Base-by-base conservation (phyloP, 1,140 invertebrate species). In the Anastrepha ludens region DNA sequence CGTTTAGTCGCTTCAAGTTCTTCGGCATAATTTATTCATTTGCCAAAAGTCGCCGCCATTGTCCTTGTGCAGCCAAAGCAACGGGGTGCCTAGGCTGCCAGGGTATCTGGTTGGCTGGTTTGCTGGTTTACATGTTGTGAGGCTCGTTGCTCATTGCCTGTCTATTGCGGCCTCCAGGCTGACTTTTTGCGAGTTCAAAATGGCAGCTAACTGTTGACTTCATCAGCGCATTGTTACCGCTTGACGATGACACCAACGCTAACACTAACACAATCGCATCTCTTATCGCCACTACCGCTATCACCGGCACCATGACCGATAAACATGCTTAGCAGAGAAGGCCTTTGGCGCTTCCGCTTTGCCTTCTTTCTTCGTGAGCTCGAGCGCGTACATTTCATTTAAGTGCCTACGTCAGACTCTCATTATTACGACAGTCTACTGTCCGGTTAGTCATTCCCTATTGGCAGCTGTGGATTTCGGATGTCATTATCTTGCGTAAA, bases 401-500 rank as follows among this genome's bases (percentile, higher is more conserved):
- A 11, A 29, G 65, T 41, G 13, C 44, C 41, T 74, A 13, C 17
- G 60, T 65, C 41, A 39, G 29, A 29, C 39, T 11, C 11, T 8
- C 11, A 11, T 44, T 41, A 20, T 47, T 17, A 47, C 29, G 39
- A 41, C 44, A 41, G 44, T 47, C 13, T n/a, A 74, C 70, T 29
- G 44, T 13, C 39, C 15, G 17, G 65, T 17, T 74, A 29, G 65
- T 70, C 13, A 11, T 29, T 70, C 11, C 11, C 39, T 29, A 29
- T 70, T 70, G 39, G 13, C 65, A 29, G 70, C 44, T 74, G 39
- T 50, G 44, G 70, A 47, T 74, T 74, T 44, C 29, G 29, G 13
- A 47, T 74, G 70, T 74, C 70, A 47, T 74, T 74, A 74, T 74
- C 70, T 41, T 74, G 70, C 70, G 44, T 74, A 47, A 67, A 67